These are phyloP conservation scores for Melanotaenia trifasciata DNA, from an alignment of 2,797 vertebrate genomes.

Conservation along the genomic window DNA sequence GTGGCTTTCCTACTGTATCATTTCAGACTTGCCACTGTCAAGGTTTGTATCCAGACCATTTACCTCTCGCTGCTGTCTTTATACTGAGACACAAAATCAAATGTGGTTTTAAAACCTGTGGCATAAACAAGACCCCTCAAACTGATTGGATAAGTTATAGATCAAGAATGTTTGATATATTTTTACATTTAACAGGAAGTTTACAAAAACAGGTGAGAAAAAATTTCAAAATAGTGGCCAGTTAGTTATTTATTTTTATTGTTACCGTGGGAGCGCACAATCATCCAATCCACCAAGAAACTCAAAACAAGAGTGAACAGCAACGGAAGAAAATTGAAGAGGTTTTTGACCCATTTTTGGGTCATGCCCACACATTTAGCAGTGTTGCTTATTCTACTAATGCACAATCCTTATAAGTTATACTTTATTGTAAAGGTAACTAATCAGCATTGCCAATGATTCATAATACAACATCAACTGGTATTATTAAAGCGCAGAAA, in stretches of 20 bases:
- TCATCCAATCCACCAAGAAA: background rate
- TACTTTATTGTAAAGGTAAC: background rate
- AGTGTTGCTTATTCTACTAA: background rate
- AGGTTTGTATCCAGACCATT: background rate
- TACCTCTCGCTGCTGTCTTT: background rate
- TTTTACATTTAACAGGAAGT: background rate
- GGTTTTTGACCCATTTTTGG: too few species aligned
- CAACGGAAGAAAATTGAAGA: too few species aligned
- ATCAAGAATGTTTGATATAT: constrained; percentile 4
- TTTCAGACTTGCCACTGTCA: background rate
- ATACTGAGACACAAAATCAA: background rate
- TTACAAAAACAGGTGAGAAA: background rate
- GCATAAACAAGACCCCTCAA: background rate
- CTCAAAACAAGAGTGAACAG: too few species aligned
- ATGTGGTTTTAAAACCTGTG: background rate
- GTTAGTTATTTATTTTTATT: too few species aligned
- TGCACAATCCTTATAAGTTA: background rate
- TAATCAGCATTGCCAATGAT: too few species aligned
- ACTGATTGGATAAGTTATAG: background rate
- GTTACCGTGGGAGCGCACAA: background rate
- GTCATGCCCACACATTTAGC: too few species aligned
- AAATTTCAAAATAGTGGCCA: background rate
- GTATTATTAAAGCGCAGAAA: background rate
- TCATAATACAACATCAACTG: too few species aligned
- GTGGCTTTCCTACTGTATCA: background rate